Percentiles rank a stretch among this genome's conserved stretches.
Conservation (phyloP, 2,113 vertebrate genomes). For the Apodemus sylvaticus region DNA sequence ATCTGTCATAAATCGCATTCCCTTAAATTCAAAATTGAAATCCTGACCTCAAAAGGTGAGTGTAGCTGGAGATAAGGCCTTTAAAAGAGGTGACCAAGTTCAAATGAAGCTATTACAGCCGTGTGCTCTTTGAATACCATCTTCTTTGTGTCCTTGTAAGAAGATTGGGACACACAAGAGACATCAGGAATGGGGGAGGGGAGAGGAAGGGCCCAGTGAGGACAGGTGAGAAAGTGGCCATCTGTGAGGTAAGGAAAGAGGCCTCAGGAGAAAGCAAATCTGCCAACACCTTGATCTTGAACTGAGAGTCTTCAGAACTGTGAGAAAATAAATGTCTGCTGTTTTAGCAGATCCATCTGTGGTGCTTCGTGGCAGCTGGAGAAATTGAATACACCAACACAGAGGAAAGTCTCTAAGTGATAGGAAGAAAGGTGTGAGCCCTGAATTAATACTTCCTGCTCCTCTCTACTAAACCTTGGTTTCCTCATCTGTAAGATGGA, state of each 20-base stretch:
- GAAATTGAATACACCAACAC: background rate
- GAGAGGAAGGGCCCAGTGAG: constrained; percentile 20
- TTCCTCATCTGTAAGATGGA: constrained; percentile 22
- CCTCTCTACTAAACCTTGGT: background rate
- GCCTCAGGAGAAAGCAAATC: constrained; percentile 58
- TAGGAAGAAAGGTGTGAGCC: background rate
- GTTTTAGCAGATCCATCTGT: background rate
- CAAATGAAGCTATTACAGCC: background rate
- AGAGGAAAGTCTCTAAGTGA: background rate
- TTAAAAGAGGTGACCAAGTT: constrained; percentile 28
- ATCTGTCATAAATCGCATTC: background rate
- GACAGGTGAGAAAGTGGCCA: constrained; percentile 4
- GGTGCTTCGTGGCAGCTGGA: background rate
- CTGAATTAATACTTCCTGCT: constrained; percentile 20
- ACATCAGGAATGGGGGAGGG: background rate
- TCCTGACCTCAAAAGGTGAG: constrained; percentile 3
- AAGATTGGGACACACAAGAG: constrained; percentile 2
- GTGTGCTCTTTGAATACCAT: background rate
- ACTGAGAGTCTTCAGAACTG: constrained; percentile 36
- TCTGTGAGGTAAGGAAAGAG: constrained; percentile 39
- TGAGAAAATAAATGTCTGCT: constrained; percentile 40
- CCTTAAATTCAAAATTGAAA: background rate
- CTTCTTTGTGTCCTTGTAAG: constrained; percentile 32
- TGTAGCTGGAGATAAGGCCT: constrained; percentile 25
- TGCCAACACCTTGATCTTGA: constrained; percentile 56